Conservation (phyloP, 2,888 invertebrate species). For the Lepidonotus clava region DNA sequence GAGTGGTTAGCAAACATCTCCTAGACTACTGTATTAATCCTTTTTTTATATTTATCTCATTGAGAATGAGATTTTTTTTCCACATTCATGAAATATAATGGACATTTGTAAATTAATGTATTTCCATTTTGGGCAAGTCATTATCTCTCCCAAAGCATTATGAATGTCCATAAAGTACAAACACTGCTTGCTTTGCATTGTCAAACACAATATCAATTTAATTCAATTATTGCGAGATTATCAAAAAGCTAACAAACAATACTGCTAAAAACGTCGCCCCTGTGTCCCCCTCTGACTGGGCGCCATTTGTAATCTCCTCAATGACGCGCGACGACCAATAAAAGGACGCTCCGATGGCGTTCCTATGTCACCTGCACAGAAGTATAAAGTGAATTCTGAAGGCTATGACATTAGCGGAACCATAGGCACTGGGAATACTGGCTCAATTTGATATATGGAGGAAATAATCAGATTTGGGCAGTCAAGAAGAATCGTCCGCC, state of each 20-base stretch:
- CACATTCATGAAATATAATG: too few species aligned
- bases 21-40: too few species aligned
- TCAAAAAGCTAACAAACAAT: background rate
- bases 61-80: too few species aligned
- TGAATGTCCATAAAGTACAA: too few species aligned
- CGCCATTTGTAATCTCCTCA: slow-evolving; percentile 6
- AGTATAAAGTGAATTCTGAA: background rate
- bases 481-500: background rate
- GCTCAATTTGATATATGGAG: background rate
- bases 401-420: background rate
- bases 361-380: background rate
- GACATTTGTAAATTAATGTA: too few species aligned
- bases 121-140: too few species aligned
- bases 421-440: background rate
- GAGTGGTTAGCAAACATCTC: too few species aligned
- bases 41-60: too few species aligned
- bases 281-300: background rate
- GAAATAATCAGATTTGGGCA: background rate
- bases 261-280: background rate
- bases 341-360: background rate
- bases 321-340: slow-evolving; percentile 6
- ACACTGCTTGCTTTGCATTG: too few species aligned
- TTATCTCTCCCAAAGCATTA: too few species aligned
- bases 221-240: too few species aligned
- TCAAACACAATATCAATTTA: background rate